These are phyloP conservation scores for Saturnia japonica DNA, from an alignment of 2,888 invertebrate species.

Conservation along the genomic window DNA sequence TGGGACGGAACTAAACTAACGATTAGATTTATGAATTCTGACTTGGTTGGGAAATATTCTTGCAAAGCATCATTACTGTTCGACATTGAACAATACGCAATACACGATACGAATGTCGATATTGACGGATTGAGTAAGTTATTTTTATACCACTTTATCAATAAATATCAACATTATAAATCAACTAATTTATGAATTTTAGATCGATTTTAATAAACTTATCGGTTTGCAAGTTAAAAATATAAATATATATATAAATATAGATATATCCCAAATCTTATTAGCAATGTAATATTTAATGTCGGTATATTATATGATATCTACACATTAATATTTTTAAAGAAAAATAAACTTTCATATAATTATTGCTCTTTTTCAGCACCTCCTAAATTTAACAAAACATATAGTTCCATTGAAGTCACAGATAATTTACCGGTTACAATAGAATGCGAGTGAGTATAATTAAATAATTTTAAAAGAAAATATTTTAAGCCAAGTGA, in stretches of 20 bases:
- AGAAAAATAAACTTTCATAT: neutral
- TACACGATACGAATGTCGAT: slow-evolving; percentile 9
- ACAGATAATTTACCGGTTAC: neutral
- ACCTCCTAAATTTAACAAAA: slow-evolving; percentile 11
- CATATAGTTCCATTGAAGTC: neutral
- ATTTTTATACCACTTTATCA: neutral
- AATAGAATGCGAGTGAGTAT: slow-evolving; percentile 13
- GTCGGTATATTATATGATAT: neutral
- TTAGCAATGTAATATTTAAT: too few relatives aligned
- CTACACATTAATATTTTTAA: neutral
- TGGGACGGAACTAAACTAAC: slow-evolving; percentile 23
- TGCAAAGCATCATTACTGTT: slow-evolving; percentile 23
- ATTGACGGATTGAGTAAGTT: slow-evolving; percentile 1
- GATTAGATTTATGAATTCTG: slow-evolving; percentile 26
- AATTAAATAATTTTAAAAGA: neutral
- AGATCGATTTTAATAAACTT: too few relatives aligned
- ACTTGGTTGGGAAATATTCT: slow-evolving; percentile 26
- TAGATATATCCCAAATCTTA: too few relatives aligned
- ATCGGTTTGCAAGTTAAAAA: too few relatives aligned
- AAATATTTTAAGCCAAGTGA: neutral
- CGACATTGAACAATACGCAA: slow-evolving; percentile 4
- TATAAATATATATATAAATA: too few relatives aligned
- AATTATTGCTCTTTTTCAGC: neutral
- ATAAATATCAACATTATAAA: neutral
- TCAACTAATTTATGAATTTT: too few relatives aligned